Base-by-base conservation (phyloP, 92 coral and sea anemone genomes). In the Actinernus sp. region DNA sequence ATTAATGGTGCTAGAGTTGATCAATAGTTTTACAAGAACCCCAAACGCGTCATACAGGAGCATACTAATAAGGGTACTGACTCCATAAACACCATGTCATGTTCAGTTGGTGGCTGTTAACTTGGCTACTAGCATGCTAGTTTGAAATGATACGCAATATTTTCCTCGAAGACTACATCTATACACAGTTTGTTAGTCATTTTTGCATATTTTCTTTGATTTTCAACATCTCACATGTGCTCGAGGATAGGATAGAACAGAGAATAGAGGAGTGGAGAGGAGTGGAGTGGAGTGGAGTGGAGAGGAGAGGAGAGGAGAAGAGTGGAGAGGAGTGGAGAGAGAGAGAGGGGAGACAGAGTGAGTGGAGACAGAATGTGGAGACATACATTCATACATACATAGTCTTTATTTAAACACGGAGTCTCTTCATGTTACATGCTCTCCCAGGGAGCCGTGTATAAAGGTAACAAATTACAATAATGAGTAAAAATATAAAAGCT, bases 391-490 rank as follows among this genome's bases (percentile, higher is more conserved):
- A n/a, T n/a, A 9, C 55, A 49, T 23, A 2, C 9, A 3, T 23
- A 49, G 4, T 8, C 23, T 49, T 12, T 45, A 3, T 45, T 45
- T 12, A 45, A 45, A 45, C 51, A 45, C 51, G 51, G 51, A 3
- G 13, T 45, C 51, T 45, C 51, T 17, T 45, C 51, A 45, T 45
- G 22, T 45, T 3, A 45, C 51, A 45, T 45, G 51, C 3, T 45
- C 51, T 45, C 22, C 51, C 51, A 17, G 51, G 22, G 51, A 45
- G 51, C 51, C 3, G 51, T 45, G 51, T 45, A 45, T 5, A 45
- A 3, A 45, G 6, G 22, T 17, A 3, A 45, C 13, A 45, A 45
- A 45, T 5, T 45, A 3, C 13, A 45, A 12, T 45, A 26, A 45
- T 45, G 6, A 3, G 51, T 12, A 3, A 45, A 17, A 45, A 17